phyloP scores from a whole-genome alignment of 2,888 invertebrate species.

The Pterobdella sp. region DNA sequence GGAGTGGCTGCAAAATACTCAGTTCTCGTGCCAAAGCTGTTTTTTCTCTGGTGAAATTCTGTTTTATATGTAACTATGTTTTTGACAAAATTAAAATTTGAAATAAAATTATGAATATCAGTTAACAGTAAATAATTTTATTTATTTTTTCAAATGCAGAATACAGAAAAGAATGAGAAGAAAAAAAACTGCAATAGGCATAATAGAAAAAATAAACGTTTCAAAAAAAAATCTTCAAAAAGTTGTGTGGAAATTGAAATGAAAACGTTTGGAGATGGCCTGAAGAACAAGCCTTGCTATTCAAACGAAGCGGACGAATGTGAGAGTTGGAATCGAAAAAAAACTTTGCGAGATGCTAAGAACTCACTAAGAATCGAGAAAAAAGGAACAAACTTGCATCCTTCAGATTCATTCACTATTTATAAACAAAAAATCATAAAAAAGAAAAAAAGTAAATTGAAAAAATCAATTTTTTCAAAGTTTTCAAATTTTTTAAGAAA shows the following conservation, averaged over 20 bases:
- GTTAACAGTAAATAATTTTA: not conserved
- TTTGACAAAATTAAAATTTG: not conserved
- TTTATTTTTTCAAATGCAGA: not conserved
- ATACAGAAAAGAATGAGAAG: not conserved
- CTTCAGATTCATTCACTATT: not conserved
- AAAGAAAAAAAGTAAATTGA: not conserved
- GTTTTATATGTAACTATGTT: not conserved
- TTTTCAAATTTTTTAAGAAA: not conserved
- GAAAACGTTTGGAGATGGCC: slow-evolving; percentile 5
- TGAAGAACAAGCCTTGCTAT: not conserved
- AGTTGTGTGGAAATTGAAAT: not conserved
- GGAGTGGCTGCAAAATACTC: not conserved
- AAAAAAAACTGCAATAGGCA: not conserved
- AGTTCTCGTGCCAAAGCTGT: not conserved
- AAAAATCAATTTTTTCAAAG: no score
- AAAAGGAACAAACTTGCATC: not conserved
- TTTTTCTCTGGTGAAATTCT: not conserved
- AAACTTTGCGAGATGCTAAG: not conserved
- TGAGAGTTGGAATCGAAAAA: not conserved
- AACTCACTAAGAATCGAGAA: not conserved
- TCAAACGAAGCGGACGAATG: not conserved
- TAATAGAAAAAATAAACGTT: not conserved
- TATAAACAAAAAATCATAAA: not conserved
- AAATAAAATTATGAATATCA: not conserved
- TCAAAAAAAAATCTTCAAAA: not conserved